Evolutionary conservation across 2,113 vertebrate genomes (phyloP).

Genomic region (Spheniscus mendiculus): DNA sequence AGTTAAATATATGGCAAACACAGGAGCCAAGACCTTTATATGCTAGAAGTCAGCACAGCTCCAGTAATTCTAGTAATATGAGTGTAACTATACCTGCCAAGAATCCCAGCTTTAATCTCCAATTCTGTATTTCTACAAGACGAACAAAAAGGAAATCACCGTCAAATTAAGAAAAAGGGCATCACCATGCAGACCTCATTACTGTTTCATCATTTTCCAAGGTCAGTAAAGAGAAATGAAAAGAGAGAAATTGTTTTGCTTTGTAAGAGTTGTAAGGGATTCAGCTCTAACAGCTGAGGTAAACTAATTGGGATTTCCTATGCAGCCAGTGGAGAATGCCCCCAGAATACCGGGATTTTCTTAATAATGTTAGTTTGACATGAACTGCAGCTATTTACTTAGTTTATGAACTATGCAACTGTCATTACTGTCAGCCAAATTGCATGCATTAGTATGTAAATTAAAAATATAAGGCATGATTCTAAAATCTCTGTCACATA

Average conservation of each 20-base stretch:
- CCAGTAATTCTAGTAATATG: background rate
- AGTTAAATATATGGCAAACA: background rate
- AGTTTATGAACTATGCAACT: background rate
- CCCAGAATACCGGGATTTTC: background rate
- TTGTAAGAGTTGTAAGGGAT: background rate
- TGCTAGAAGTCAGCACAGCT: background rate
- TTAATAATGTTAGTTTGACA: background rate
- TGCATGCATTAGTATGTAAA: slow-evolving; percentile 17
- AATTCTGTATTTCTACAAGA: background rate
- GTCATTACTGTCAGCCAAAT: background rate
- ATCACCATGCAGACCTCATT: slow-evolving; percentile 17
- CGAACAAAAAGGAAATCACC: background rate
- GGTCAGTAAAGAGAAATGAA: slow-evolving; percentile 22
- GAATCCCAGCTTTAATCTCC: background rate
- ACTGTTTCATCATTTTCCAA: slow-evolving; percentile 35
- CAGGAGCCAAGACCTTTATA: background rate
- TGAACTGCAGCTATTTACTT: slow-evolving; percentile 38
- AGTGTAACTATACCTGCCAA: background rate
- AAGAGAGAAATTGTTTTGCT: background rate
- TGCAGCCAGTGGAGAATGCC: background rate
- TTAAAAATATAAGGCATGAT: background rate
- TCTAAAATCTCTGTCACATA: background rate
- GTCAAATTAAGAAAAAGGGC: background rate
- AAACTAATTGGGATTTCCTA: slow-evolving; percentile 53
- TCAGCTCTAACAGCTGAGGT: background rate